Evolutionary conservation across 2,888 invertebrate species (phyloP).

Genomic region (Perithous albicinctus): DNA sequence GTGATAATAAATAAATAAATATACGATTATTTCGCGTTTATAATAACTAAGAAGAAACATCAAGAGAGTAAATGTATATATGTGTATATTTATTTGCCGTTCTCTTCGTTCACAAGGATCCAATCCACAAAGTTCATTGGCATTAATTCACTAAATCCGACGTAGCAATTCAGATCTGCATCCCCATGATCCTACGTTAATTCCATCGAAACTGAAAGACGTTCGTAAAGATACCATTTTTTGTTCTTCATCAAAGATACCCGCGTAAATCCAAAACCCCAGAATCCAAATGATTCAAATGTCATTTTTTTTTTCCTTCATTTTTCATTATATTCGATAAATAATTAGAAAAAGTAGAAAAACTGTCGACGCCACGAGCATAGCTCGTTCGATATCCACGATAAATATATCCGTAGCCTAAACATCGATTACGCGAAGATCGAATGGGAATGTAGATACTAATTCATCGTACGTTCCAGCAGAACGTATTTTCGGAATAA

Average conservation of each 20-base stretch:
- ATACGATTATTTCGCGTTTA: not conserved
- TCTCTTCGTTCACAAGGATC: conserved; percentile 50
- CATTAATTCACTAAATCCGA: conserved; percentile 48
- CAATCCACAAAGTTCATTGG: conserved; percentile 51
- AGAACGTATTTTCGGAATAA: not conserved
- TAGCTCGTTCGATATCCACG: conserved; percentile 52
- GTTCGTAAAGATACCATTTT: conserved; percentile 24
- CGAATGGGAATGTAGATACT: conserved; percentile 58
- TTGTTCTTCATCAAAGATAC: conserved; percentile 18
- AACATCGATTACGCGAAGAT: conserved; percentile 54
- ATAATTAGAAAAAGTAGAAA: conserved; percentile 67
- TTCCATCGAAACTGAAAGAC: conserved; percentile 51
- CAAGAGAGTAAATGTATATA: conserved; percentile 61
- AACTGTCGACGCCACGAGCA: conserved; percentile 47
- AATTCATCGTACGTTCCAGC: conserved; percentile 11
- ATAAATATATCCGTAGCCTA: conserved; percentile 52
- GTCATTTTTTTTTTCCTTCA: conserved; percentile 32
- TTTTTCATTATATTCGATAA: conserved; percentile 42
- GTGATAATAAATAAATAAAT: too few species aligned
- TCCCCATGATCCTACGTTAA: conserved; percentile 55
- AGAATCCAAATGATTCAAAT: conserved; percentile 19
- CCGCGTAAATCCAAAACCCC: not conserved
- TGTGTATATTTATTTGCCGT: conserved; percentile 61
- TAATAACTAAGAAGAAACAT: conserved; percentile 21
- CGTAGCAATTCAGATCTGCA: conserved; percentile 54